phyloP scores from a whole-genome alignment of 2,113 vertebrate genomes.

The Alosa alosa region DNA sequence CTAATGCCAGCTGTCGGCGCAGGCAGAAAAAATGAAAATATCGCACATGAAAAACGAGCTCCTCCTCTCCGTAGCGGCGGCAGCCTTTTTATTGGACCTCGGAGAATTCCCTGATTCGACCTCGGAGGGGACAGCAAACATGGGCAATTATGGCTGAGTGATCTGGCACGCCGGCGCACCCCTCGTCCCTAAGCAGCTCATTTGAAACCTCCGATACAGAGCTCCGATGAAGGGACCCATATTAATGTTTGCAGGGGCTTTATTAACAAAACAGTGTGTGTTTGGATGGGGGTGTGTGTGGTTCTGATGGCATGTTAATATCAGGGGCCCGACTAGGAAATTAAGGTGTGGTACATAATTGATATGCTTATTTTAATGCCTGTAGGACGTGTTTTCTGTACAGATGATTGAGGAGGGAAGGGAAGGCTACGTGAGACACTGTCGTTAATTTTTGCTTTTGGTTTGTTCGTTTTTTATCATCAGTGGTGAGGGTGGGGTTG shows the following conservation, averaged over 20 bases:
- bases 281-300: background rate
- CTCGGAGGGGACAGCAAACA: conserved; percentile 69
- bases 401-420: background rate
- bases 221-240: background rate
- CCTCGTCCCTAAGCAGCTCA: conserved; percentile 65
- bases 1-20: conserved; percentile 76
- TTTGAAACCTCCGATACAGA: conserved; percentile 29
- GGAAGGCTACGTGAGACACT: background rate
- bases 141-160: conserved; percentile 72
- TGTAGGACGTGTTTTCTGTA: background rate
- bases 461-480: background rate
- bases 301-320: background rate
- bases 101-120: conserved; percentile 63
- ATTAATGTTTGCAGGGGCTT: background rate
- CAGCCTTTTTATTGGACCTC: conserved; percentile 67
- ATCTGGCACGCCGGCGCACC: conserved; percentile 66
- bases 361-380: conserved; percentile 2
- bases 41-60: conserved; percentile 74
- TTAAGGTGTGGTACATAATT: background rate
- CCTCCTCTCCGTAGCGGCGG: conserved; percentile 65
- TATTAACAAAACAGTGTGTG: conserved; percentile 1
- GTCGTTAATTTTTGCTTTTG: background rate
- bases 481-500: background rate
- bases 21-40: conserved; percentile 74
- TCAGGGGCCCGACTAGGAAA: background rate